phyloP scores from a whole-genome alignment of 2,113 vertebrate genomes.

The Circaetus cinerascens region DNA sequence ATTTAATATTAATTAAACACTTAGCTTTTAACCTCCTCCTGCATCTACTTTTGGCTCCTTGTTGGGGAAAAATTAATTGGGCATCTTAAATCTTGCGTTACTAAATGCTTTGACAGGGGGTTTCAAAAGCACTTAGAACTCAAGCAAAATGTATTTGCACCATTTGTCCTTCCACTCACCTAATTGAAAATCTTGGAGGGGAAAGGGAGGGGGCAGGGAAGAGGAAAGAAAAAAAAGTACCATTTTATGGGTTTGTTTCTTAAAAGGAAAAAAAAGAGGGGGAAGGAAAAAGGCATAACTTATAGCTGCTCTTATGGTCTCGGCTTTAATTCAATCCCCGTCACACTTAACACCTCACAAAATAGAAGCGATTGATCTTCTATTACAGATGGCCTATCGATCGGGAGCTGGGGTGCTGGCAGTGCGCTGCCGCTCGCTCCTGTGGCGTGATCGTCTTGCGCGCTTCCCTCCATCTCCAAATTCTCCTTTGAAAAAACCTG shows the following conservation, averaged over 20 bases:
- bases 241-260: constrained; percentile 59
- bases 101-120: constrained; percentile 74
- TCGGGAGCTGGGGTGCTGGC: background rate
- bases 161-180: constrained; percentile 66
- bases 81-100: constrained; percentile 78
- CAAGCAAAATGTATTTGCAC: constrained; percentile 50
- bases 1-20: constrained; percentile 87
- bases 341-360: constrained; percentile 43
- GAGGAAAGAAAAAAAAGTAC: constrained; percentile 13
- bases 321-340: constrained; percentile 46
- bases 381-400: constrained; percentile 43
- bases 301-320: constrained; percentile 15
- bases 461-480: background rate
- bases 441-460: fast-evolving
- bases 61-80: constrained; percentile 79
- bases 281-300: constrained; percentile 34
- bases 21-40: constrained; percentile 81
- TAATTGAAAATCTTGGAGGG: constrained; percentile 61
- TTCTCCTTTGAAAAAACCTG: background rate
- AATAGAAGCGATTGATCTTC: constrained; percentile 62
- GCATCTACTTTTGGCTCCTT: constrained; percentile 80
- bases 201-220: background rate
- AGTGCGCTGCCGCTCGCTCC: background rate
- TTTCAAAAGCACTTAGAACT: constrained; percentile 75
- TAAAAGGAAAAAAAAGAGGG: background rate